These are phyloP conservation scores for Lepidurus packardi DNA, from an alignment of 1,140 invertebrate species.

Conservation along the genomic window DNA sequence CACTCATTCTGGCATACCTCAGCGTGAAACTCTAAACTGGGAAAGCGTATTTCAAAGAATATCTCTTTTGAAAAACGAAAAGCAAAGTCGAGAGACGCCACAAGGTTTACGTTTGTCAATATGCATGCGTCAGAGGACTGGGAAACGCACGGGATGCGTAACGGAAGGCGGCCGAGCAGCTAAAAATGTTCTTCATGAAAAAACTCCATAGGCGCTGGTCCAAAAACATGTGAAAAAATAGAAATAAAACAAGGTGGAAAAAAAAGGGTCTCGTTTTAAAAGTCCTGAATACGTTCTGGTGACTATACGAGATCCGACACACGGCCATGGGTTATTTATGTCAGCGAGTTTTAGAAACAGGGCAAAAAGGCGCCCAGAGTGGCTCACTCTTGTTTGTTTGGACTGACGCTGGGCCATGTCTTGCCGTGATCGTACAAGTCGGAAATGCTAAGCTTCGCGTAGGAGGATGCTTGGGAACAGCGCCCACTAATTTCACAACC, in stretches of 20 bases:
- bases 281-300: not conserved
- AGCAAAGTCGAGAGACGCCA: not conserved
- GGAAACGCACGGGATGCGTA: too few relatives aligned
- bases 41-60: not conserved
- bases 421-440: not conserved
- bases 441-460: not conserved
- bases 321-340: slow-evolving; percentile 4
- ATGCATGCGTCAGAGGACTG: not conserved
- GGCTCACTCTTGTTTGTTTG: slow-evolving; percentile 8
- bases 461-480: not conserved
- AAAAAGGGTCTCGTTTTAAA: not conserved
- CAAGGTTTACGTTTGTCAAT: not conserved
- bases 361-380: slow-evolving; percentile 3
- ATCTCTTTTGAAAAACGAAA: not conserved
- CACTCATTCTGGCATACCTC: not conserved
- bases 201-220: not conserved
- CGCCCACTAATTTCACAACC: not conserved
- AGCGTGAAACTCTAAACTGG: not conserved
- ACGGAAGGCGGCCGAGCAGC: not conserved
- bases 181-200: not conserved
- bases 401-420: not conserved
- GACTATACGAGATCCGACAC: not conserved
- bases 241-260: not conserved
- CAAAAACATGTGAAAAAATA: not conserved
- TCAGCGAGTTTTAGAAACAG: not conserved